Base-by-base conservation (phyloP, 1,140 invertebrate species). In the Philotrypesis tridentata region DNA sequence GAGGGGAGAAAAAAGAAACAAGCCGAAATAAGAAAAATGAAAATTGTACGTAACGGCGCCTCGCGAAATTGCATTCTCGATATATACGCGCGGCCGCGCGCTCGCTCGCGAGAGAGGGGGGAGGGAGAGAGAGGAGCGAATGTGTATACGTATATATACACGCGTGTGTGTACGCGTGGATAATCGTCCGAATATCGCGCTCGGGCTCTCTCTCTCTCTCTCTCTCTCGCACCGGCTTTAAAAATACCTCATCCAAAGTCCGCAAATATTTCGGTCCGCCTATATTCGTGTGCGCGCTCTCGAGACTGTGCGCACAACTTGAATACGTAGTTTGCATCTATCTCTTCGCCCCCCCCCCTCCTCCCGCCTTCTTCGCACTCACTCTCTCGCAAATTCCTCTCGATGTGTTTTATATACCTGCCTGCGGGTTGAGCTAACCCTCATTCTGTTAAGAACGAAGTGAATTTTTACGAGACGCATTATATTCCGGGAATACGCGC, bases 51-150 rank as follows among this genome's bases (percentile, higher is more conserved):
- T 7, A 55, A 55, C 21, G 48, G 14, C 21, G 63, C 25, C 65
- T 79, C 65, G 12, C 33, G 70, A 79, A 79, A 79, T 71, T 79
- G 43, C 77, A 60, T 70, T 79, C 74, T 76, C 33, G 21, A 31
- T 40, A 11, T 0, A 33, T 12, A 12, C 48, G n/a, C n/a, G n/a
- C n/a, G n/a, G n/a, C n/a, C n/a, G n/a, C n/a, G n/a, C n/a, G n/a
- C n/a, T n/a, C n/a, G n/a, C n/a, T n/a, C n/a, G n/a, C n/a, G n/a
- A n/a, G n/a, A n/a, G n/a, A n/a, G n/a, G n/a, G n/a, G n/a, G n/a
- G n/a, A n/a, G n/a, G n/a, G n/a, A n/a, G n/a, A n/a, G n/a, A n/a
- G n/a, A n/a, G n/a, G n/a, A n/a, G n/a, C n/a, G n/a, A n/a, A n/a
- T n/a, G n/a, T n/a, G n/a, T n/a, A n/a, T n/a, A n/a, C n/a, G n/a